phyloP scores from a whole-genome alignment of 2,113 vertebrate genomes.

The Heterochromis multidens region DNA sequence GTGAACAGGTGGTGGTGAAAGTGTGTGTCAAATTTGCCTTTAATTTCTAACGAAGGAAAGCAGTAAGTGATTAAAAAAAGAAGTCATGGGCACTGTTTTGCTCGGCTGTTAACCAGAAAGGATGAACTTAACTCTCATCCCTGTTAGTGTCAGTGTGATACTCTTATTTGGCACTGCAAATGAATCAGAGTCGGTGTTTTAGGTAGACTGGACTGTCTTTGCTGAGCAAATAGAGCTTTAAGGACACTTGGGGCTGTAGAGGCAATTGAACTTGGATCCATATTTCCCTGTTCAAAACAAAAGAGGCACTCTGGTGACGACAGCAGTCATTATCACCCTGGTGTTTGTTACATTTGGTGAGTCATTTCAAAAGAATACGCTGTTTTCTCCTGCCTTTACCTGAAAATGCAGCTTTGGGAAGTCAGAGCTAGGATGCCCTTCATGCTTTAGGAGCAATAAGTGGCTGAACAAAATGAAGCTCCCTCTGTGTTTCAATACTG shows the following conservation, averaged over 20 bases:
- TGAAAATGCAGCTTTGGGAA: background rate
- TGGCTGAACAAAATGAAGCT: background rate
- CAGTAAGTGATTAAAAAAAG: background rate
- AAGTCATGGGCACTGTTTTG: background rate
- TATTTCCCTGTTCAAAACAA: background rate
- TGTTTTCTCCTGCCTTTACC: background rate
- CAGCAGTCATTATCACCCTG: background rate
- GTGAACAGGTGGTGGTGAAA: background rate
- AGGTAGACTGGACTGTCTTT: background rate
- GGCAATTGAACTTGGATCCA: background rate
- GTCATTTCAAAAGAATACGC: background rate
- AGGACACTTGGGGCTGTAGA: constrained; percentile 25
- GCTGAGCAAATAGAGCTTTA: background rate
- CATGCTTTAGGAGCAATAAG: constrained; percentile 19
- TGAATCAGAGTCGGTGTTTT: background rate
- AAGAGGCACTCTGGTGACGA: background rate
- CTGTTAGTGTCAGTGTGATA: background rate
- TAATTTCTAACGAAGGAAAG: background rate
- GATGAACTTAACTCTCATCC: background rate
- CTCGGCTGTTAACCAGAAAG: background rate
- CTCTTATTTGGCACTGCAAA: background rate
- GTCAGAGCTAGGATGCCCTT: constrained; percentile 23
- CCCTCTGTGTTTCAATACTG: background rate
- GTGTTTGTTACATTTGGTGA: background rate
- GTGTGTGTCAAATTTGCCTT: background rate